Conservation (phyloP, 2,797 vertebrate genomes). For the Helarctos malayanus region DNA sequence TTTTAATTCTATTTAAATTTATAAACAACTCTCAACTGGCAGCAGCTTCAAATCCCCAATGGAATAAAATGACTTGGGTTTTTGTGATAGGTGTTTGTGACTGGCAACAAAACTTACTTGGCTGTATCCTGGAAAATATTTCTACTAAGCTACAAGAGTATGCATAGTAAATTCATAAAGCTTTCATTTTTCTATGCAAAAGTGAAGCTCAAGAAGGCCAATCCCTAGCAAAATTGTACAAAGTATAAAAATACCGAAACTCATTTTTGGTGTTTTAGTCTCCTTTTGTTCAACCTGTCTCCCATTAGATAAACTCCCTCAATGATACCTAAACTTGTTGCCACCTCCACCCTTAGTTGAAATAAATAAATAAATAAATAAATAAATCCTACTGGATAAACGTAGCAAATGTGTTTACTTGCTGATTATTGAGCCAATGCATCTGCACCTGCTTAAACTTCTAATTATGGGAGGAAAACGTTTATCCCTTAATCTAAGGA, state of each 20-base stretch:
- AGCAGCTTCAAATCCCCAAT: background rate
- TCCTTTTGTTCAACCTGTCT: background rate
- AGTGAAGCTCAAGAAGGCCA: slow-evolving; percentile 6
- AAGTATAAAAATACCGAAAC: background rate
- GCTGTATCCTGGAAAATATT: background rate
- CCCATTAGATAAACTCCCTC: background rate
- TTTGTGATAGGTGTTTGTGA: background rate
- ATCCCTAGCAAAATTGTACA: background rate
- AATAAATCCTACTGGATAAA: slow-evolving; percentile 5
- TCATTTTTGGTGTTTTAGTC: background rate
- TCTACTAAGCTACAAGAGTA: background rate
- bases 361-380: background rate
- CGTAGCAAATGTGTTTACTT: background rate
- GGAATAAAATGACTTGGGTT: background rate
- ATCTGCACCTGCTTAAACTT: background rate
- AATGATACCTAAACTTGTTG: background rate
- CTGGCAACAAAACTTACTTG: background rate
- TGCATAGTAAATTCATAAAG: slow-evolving; percentile 17
- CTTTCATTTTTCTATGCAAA: slow-evolving; percentile 50
- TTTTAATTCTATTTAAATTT: background rate
- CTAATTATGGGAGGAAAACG: background rate
- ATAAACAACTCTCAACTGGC: background rate
- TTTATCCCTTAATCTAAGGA: background rate
- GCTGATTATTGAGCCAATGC: background rate
- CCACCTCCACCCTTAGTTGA: background rate